phyloP scores from a whole-genome alignment of 2,797 vertebrate species.

The Sebastes paucispinis region DNA sequence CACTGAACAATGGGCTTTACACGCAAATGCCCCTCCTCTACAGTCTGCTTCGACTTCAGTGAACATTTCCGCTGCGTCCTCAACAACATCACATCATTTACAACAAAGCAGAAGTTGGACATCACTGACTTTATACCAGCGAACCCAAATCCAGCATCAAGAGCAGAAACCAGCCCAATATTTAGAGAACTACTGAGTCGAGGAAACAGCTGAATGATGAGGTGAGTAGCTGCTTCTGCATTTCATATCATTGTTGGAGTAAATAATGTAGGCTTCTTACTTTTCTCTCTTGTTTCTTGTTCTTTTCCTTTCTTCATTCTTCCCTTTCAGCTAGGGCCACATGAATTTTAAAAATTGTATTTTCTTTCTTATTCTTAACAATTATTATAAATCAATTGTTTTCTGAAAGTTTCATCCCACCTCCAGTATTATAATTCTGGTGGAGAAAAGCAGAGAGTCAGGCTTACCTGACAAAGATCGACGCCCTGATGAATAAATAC shows the following conservation, averaged over 20 bases:
- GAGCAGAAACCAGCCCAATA: neutral
- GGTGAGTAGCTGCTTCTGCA: neutral
- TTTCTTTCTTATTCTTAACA: too few relatives aligned
- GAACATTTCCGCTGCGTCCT: neutral
- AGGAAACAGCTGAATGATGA: neutral
- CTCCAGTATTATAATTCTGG: too few relatives aligned
- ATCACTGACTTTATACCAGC: neutral
- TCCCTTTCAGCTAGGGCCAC: neutral
- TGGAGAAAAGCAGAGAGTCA: too few relatives aligned
- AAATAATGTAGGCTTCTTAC: neutral
- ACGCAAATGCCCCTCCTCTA: too few relatives aligned
- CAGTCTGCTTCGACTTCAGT: too few relatives aligned
- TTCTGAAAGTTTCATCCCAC: too few relatives aligned
- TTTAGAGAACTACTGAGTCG: neutral
- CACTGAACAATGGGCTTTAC: too few relatives aligned
- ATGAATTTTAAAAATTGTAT: too few relatives aligned
- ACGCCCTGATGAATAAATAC: too few relatives aligned
- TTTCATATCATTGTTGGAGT: neutral
- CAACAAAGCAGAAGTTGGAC: neutral
- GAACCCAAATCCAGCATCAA: neutral
- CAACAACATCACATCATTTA: neutral
- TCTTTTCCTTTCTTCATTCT: neutral
- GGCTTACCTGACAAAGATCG: too few relatives aligned
- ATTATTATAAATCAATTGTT: too few relatives aligned
- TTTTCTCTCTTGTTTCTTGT: neutral